A percentile compares a stretch with the other conserved stretches of the same genome.
phyloP scores from a whole-genome alignment of 2,888 invertebrate species.

The Prenolepis imparis region DNA sequence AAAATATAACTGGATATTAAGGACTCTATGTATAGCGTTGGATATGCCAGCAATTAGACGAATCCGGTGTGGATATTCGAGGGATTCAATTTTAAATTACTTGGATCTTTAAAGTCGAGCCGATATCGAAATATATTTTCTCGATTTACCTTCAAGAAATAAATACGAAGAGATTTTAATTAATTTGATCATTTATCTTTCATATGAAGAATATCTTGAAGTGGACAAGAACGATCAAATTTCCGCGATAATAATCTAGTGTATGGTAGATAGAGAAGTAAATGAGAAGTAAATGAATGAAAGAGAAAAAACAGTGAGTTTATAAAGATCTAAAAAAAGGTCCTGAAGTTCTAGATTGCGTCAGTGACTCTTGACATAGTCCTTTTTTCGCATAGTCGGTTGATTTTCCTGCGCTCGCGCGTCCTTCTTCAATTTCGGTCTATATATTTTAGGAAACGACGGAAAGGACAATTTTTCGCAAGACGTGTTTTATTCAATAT shows the following conservation, averaged over 20 bases:
- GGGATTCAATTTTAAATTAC: neutral
- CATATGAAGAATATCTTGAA: neutral
- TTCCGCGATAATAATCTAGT: neutral
- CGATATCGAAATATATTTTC: neutral
- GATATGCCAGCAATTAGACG: neutral
- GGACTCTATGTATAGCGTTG: neutral
- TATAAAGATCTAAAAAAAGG: neutral
- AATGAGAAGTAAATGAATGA: neutral
- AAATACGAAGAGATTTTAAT: neutral
- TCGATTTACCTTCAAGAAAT: neutral
- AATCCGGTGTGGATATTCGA: neutral
- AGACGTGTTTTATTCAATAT: conserved; percentile 5
- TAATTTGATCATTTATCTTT: too few species aligned
- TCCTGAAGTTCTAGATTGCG: neutral
- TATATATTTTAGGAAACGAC: neutral
- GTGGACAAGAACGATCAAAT: neutral
- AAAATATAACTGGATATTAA: neutral
- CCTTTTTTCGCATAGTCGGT: neutral
- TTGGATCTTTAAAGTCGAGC: neutral
- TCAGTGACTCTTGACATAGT: neutral
- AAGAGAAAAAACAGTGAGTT: neutral
- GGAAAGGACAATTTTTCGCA: neutral
- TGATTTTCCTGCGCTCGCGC: neutral
- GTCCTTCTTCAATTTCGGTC: neutral
- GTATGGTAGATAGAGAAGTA: neutral